Evolutionary conservation across 2,113 vertebrate genomes (phyloP).

Genomic region (Ascaphus truei): DNA sequence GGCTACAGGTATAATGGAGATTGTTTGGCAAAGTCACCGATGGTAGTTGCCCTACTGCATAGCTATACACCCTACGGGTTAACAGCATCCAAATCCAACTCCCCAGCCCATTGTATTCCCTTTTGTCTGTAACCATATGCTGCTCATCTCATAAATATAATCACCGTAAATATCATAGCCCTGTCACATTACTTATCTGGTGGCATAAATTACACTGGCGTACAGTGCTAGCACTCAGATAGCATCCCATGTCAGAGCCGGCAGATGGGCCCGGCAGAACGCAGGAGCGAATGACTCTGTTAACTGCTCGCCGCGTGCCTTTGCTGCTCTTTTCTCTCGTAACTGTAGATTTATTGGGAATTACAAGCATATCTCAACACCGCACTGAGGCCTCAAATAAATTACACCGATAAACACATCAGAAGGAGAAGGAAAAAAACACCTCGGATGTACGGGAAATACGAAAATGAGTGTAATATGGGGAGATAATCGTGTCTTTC

Average conservation of each 20-base stretch:
- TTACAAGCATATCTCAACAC: neutral
- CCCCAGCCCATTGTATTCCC: too few relatives aligned
- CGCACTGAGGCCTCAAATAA: neutral
- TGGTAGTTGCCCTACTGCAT: too few relatives aligned
- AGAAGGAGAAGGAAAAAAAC: neutral
- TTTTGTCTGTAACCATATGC: neutral
- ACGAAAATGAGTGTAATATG: neutral
- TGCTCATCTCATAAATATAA: neutral
- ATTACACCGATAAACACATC: conserved; percentile 2
- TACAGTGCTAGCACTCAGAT: neutral
- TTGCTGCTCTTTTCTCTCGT: neutral
- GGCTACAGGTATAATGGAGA: too few relatives aligned
- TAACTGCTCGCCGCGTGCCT: neutral
- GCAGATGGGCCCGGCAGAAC: neutral
- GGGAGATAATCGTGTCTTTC: neutral
- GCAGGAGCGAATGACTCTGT: neutral
- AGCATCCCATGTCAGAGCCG: neutral
- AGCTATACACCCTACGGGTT: too few relatives aligned
- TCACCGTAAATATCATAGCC: neutral
- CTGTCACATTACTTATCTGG: conserved; percentile 13
- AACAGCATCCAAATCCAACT: too few relatives aligned
- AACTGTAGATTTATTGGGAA: conserved; percentile 17
- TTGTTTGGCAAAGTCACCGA: too few relatives aligned
- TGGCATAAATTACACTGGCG: neutral
- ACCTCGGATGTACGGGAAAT: neutral